A percentile compares a stretch with the other conserved stretches of the same genome.
Evolutionary conservation across 2,888 invertebrate genomes (phyloP).

Genomic region (Erebia aethiops): DNA sequence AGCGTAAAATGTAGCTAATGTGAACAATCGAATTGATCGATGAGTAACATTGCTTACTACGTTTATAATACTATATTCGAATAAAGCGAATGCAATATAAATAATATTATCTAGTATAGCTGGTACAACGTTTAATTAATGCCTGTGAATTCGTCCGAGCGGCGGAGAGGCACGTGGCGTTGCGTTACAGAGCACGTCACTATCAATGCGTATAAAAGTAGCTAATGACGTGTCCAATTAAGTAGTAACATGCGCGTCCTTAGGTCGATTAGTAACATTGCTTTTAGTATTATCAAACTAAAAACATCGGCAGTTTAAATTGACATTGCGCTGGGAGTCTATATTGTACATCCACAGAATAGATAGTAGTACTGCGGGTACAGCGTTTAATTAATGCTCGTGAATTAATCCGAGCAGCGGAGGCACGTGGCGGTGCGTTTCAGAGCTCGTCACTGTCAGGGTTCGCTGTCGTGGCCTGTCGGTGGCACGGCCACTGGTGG

Average conservation of each 20-base stretch:
- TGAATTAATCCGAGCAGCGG: constrained; percentile 52
- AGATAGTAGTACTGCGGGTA: too few species aligned
- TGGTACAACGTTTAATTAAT: constrained; percentile 60
- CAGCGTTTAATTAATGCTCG: constrained; percentile 58
- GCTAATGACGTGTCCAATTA: too few species aligned
- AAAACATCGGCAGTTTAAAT: constrained; percentile 38
- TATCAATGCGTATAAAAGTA: constrained; percentile 37
- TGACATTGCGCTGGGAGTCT: constrained; percentile 39
- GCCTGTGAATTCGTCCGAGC: constrained; percentile 53
- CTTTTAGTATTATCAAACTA: too few species aligned
- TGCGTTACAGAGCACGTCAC: constrained; percentile 55
- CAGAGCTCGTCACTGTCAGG: constrained; percentile 54
- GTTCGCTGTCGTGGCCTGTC: constrained; percentile 42
- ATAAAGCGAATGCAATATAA: too few species aligned
- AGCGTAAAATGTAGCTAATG: too few species aligned
- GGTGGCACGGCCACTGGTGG: neutral
- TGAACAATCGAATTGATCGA: too few species aligned
- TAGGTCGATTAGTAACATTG: too few species aligned
- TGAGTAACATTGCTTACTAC: too few species aligned
- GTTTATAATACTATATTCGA: too few species aligned
- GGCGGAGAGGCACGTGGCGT: constrained; percentile 51
- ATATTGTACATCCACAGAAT: too few species aligned
- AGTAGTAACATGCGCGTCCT: too few species aligned
- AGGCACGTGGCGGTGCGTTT: constrained; percentile 54
- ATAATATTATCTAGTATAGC: too few species aligned